Evolutionary conservation across 2,113 vertebrate genomes (phyloP).

Genomic region (Okapia johnstoni): DNA sequence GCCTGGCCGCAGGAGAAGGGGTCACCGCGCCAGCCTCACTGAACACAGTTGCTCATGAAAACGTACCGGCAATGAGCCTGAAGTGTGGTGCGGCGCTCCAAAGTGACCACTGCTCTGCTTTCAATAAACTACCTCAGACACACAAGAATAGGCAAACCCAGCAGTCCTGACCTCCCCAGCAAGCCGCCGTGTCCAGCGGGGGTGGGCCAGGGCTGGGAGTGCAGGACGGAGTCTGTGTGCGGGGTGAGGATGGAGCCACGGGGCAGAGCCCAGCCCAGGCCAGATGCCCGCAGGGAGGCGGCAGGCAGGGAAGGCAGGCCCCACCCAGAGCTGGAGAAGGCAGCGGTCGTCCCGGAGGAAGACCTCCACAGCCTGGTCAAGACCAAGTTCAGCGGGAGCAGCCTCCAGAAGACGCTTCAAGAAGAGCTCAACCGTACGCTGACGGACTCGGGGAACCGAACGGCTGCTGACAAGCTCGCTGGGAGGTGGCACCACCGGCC

Average conservation of each 20-base stretch:
- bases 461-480: slow-evolving; percentile 77
- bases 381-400: slow-evolving; percentile 81
- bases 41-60: background rate
- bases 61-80: background rate
- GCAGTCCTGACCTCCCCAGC: background rate
- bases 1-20: background rate
- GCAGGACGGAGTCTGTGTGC: background rate
- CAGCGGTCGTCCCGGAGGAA: slow-evolving; percentile 78
- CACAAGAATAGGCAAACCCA: background rate
- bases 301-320: background rate
- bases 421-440: slow-evolving; percentile 81
- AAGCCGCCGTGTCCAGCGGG: background rate
- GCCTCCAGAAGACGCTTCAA: slow-evolving; percentile 82
- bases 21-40: background rate
- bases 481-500: slow-evolving; percentile 79
- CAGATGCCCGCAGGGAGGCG: background rate
- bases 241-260: background rate
- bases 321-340: slow-evolving; percentile 74
- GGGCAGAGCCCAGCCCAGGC: background rate
- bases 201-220: background rate
- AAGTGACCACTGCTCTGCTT: background rate
- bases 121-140: background rate
- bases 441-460: slow-evolving; percentile 79
- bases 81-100: background rate
- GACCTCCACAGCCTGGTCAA: slow-evolving; percentile 80